Base-by-base conservation (phyloP, 2,113 vertebrate species). In the Notiomystis cincta region DNA sequence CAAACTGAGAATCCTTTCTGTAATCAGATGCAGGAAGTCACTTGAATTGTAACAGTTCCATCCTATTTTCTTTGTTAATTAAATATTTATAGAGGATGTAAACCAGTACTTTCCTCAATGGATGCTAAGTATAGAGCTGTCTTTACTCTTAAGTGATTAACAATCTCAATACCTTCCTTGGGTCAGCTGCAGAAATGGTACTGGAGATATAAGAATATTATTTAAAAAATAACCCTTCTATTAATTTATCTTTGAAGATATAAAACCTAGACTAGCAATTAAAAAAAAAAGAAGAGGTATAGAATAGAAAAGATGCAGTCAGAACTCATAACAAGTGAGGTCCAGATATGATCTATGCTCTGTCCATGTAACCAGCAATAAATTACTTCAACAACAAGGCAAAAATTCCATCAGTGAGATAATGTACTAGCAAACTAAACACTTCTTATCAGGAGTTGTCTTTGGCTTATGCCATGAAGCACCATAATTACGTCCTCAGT, bases 1-100 rank as follows among this genome's bases (percentile, higher is more conserved):
- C 67, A 57, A 79, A 90, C 12, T 12, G 54, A 66, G 38, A 60
- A 44, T 45, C 23, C 15, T 72, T 88, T 87, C 28, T 61, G 69
- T 76, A 79, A 89, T 45, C 40, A 76, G 73, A 84, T 44, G 44
- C 83, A 91, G 89, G 80, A 94, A 95, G 73, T 57, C 57, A 35
- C 31, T 85, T 51, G 48, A 72, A 76, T 70, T 75, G 38, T 82
- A 88, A 90, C 40, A 75, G 81, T 65, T 71, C 37, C 57, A 60
- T 84, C 20, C 48, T 66, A 53, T 92, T 92, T 58, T 91, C 89
- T 84, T 76, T 33, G 33, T 27, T 69, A 89, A 95, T 96, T 82
- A 96, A 96, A 95, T 96, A 97, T 96, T 96, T 93, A 96, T 87
- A 79, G 40, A 79, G 57, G 40, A 93, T 96, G 93, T 89, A 84